Conservation (phyloP, 1,140 invertebrate species). For the Hylyphantes graminicola region DNA sequence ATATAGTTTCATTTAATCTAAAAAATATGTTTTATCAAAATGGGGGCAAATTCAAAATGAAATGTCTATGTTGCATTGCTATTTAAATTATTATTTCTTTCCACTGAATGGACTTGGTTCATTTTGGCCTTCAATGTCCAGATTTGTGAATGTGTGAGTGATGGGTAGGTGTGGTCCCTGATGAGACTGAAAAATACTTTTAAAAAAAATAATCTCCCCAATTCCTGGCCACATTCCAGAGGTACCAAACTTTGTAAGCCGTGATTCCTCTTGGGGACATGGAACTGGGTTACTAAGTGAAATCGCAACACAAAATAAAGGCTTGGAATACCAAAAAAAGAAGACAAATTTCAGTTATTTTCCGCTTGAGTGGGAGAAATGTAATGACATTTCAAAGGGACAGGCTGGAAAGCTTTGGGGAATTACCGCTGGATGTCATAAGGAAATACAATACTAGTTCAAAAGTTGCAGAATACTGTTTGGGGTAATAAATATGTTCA, state of each 20-base stretch:
- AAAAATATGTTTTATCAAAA: no score
- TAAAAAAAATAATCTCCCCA: conserved; percentile 13
- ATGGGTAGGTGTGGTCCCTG: not conserved
- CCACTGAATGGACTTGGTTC: no score
- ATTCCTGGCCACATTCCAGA: conserved; percentile 18
- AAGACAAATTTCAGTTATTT: not conserved
- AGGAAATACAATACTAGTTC: no score
- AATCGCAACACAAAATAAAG: conserved; percentile 3
- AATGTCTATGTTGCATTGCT: no score
- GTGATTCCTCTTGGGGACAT: not conserved
- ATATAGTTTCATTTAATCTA: no score
- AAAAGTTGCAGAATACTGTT: no score
- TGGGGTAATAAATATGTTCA: no score
- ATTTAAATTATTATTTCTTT: not conserved
- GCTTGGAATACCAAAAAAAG: not conserved
- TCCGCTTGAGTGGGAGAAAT: no score
- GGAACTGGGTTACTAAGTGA: conserved; percentile 28
- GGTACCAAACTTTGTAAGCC: not conserved
- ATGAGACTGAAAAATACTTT: conserved; percentile 7
- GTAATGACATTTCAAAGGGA: no score
- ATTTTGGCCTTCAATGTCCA: not conserved
- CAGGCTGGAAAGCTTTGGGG: no score
- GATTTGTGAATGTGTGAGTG: not conserved
- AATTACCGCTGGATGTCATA: no score
- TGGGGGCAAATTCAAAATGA: no score